Evolutionary conservation across 2,113 vertebrate genomes (phyloP), one percentile per base, ranked within the genome.

Genomic region (Pimephales promelas): DNA sequence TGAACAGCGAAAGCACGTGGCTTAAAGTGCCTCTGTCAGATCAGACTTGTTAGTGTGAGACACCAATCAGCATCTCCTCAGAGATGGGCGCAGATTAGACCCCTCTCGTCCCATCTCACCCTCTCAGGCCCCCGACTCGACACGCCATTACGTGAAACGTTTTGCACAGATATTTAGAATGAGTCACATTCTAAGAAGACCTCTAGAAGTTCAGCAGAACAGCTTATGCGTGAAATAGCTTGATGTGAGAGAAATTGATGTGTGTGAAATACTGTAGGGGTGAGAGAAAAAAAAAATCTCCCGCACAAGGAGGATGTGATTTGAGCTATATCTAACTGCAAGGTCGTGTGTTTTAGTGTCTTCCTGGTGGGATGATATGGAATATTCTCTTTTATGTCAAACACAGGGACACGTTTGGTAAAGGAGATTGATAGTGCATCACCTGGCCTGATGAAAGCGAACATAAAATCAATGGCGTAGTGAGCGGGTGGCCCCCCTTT

Each of bases 391-490:
- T 72, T 59, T n/a, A 79, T 36, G 83, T 84, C 77, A 71, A 71
- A 78, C 64, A 47, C 52, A 22, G 49, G 43, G 83, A 70, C 34
- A 43, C 49, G 43, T 52, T 54, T 31, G 68, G 68, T 84, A 59
- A 84, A 61, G 64, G 56, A 59, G 83, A 78, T 79, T 78, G 57
- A 66, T 81, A 76, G 66, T 13, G 45, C 79, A 49, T 52, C 82
- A 84, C 47, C 61, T 76, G 61, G 72, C 74, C 61, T 77, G 82
- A 84, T 84, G 62, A 84, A 82, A 81, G 79, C 7, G 71, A 79
- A 83, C 61, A 84, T 57, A 83, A 82, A 87, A 87, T 84, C 78
- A 81, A 87, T 80, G 70, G 64, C 20, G 66, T 66, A 47, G 76
- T 79, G 62, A 87, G 59, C 22, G 71, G 6, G 36, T 75, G 13